Evolutionary conservation across 2,113 vertebrate species (phyloP), one percentile per base, ranked within the genome.

Genomic region (Tragelaphus scriptus): DNA sequence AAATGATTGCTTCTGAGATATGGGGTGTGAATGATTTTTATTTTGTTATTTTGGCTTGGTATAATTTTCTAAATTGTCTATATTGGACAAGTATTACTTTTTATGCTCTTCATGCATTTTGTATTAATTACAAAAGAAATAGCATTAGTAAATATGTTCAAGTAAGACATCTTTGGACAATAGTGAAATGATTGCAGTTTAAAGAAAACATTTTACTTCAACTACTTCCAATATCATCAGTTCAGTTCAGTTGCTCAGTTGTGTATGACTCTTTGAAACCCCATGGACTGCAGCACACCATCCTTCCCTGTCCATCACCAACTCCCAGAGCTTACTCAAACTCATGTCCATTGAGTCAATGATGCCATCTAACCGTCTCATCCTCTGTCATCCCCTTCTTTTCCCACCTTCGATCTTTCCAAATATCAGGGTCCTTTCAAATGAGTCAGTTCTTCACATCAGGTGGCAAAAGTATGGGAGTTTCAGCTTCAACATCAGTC

Each of bases 201-300:
- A 95, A 97, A 87, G 25, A 87, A 26, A 93, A 63, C 9, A 87
- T 82, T 93, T 71, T 63, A 36, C 30, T 90, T 90, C 44, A 36
- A 40, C 28, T 19, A 19, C 36, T 30, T 93, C 63, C 36, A 89
- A n/a, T 36, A 28, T 36, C 47, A 89, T 6, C n/a, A n/a, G 10
- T 71, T 71, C n/a, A 71, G n/a, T 71, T 71, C n/a, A 40, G 68
- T 12, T 71, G 5, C 5, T 71, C 19, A 40, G n/a, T 40, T 0
- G 4, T 12, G 19, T 71, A 12, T 40, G 68, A 40, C 68, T 40
- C 10, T 40, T 36, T 40, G 68, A 2, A 11, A 71, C 19, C 19
- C n/a, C 68, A 6, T 71, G n/a, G 10, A 71, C n/a, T 40, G 9
- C 68, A 71, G 68, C 68, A 40, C 19, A 23, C 17, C 68, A 40